These are phyloP conservation scores for Vespertilio murinus DNA, from an alignment of 2,797 vertebrate species.

Conservation along the genomic window DNA sequence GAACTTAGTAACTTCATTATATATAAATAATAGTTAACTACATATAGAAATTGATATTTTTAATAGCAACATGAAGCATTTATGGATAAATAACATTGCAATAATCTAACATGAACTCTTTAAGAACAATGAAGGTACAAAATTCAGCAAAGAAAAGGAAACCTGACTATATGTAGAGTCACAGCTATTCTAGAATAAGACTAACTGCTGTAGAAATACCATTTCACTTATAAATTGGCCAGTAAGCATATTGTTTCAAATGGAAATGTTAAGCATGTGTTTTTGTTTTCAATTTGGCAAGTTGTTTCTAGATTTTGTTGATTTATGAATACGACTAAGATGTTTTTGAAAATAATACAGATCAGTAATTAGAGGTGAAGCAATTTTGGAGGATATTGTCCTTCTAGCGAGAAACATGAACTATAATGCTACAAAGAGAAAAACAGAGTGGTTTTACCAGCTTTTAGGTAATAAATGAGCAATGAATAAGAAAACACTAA, in stretches of 20 bases:
- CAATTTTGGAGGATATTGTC: neutral
- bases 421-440: neutral
- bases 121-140: neutral
- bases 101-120: neutral
- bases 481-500: constrained; percentile 1
- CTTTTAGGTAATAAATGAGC: neutral
- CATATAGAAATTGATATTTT: neutral
- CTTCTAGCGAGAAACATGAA: neutral
- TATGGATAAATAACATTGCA: neutral
- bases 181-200: neutral
- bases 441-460: neutral
- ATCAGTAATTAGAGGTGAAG: neutral
- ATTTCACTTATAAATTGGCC: neutral
- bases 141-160: neutral
- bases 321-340: neutral
- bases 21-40: neutral
- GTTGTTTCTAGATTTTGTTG: neutral
- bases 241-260: neutral
- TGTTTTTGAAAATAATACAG: neutral
- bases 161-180: neutral
- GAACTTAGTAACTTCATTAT: neutral
- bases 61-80: neutral
- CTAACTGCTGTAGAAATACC: neutral
- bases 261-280: neutral
- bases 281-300: neutral